Percentiles rank a stretch among this genome's conserved stretches.
These are phyloP conservation scores for Thereva unica DNA, from an alignment of 2,888 invertebrate species.

Conservation along the genomic window DNA sequence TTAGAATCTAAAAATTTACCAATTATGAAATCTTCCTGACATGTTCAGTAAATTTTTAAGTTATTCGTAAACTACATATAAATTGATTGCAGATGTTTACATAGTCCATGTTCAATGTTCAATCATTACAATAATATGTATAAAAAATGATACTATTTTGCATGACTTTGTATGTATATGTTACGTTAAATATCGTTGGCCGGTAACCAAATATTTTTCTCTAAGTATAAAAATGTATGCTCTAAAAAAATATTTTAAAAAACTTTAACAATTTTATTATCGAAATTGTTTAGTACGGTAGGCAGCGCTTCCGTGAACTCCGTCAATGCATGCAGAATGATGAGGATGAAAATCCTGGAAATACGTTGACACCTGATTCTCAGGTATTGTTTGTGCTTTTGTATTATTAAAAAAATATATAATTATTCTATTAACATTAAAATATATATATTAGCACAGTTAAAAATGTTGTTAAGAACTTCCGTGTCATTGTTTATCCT, in stretches of 20 bases:
- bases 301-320: conserved; percentile 80
- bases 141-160: too few relatives aligned
- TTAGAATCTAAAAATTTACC: too few relatives aligned
- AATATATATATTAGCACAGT: not conserved
- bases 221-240: too few relatives aligned
- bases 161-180: not conserved
- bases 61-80: too few relatives aligned
- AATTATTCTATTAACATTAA: not conserved
- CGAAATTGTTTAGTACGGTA: conserved; percentile 59
- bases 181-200: not conserved
- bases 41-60: too few relatives aligned
- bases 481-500: conserved; percentile 15
- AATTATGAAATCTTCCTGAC: too few relatives aligned
- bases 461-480: not conserved
- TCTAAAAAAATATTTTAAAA: not conserved
- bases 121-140: too few relatives aligned
- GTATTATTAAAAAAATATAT: not conserved
- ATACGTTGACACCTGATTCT: conserved; percentile 73
- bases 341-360: conserved; percentile 74
- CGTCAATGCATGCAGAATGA: conserved; percentile 85
- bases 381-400: conserved; percentile 60
- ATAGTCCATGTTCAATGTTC: too few relatives aligned
- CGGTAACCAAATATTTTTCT: not conserved
- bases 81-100: too few relatives aligned
- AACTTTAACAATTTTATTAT: conserved; percentile 11